These are phyloP conservation scores for Sander lucioperca DNA, from an alignment of 2,113 vertebrate genomes.

Conservation along the genomic window DNA sequence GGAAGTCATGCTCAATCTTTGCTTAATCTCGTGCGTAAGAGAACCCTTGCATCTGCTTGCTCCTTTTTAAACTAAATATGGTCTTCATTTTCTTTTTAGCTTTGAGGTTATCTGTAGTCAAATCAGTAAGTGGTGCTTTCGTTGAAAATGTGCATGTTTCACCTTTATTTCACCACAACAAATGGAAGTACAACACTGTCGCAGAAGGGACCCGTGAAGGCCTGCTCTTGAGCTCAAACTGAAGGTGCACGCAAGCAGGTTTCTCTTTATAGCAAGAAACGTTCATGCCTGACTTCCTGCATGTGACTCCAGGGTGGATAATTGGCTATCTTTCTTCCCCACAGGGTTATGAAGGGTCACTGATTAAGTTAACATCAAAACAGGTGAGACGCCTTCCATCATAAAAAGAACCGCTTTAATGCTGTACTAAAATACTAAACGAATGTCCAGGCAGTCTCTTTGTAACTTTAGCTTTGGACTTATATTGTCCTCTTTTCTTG, in stretches of 20 bases:
- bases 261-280: conserved; percentile 45
- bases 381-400: conserved; percentile 88
- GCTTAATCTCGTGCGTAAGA: not conserved
- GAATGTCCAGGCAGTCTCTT: not conserved
- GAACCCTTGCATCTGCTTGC: not conserved
- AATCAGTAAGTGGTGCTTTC: conserved; percentile 3
- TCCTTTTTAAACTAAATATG: not conserved
- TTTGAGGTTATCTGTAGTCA: not conserved
- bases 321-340: conserved; percentile 81
- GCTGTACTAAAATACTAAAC: conserved; percentile 13
- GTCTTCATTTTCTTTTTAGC: not conserved
- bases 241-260: conserved; percentile 35
- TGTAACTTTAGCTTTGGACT: not conserved
- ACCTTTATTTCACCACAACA: not conserved
- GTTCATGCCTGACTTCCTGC: conserved; percentile 71
- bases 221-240: conserved; percentile 21
- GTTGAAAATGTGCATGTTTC: conserved; percentile 3
- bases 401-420: conserved; percentile 23
- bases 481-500: not conserved
- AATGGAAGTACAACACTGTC: not conserved
- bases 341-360: conserved; percentile 98
- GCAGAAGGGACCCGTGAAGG: not conserved
- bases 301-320: conserved; percentile 80
- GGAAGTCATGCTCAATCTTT: conserved; percentile 22
- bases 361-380: conserved; percentile 99